Percentiles rank a stretch among this genome's conserved stretches.
phyloP scores from a whole-genome alignment of 2,797 vertebrate species.

The Mormyrus hasselquistii region DNA sequence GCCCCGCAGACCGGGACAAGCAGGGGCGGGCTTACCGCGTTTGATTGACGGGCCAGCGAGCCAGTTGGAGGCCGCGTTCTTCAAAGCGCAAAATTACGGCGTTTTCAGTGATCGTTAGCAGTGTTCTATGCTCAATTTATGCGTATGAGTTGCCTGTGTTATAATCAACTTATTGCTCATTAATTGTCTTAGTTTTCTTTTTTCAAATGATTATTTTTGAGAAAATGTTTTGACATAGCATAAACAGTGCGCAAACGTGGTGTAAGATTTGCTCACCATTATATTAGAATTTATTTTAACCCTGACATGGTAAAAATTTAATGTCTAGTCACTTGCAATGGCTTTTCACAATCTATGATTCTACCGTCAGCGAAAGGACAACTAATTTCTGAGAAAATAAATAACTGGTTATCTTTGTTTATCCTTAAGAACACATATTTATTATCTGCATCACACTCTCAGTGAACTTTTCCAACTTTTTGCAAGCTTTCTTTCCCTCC shows the following conservation, averaged over 20 bases:
- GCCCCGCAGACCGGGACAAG: conserved; percentile 26
- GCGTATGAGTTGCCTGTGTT: neutral
- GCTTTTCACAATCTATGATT: neutral
- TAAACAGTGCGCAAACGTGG: neutral
- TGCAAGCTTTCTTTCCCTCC: neutral
- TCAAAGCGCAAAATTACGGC: neutral
- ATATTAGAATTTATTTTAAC: neutral
- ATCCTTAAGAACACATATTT: neutral
- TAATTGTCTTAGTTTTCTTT: neutral
- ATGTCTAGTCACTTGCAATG: neutral
- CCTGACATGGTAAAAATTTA: neutral
- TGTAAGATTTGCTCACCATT: neutral
- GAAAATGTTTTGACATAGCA: neutral
- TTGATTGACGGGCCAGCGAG: conserved; percentile 16
- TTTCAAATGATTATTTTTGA: neutral
- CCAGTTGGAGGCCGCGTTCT: neutral
- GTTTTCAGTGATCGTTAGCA: neutral
- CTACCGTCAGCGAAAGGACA: neutral
- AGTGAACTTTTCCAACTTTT: neutral
- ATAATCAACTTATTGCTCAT: neutral
- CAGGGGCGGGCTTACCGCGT: conserved; percentile 31
- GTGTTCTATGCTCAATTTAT: neutral
- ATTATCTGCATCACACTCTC: neutral
- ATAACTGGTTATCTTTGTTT: neutral
- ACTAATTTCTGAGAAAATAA: neutral